Conservation (phyloP, 2,113 vertebrate species). For the Danionella cerebrum region DNA sequence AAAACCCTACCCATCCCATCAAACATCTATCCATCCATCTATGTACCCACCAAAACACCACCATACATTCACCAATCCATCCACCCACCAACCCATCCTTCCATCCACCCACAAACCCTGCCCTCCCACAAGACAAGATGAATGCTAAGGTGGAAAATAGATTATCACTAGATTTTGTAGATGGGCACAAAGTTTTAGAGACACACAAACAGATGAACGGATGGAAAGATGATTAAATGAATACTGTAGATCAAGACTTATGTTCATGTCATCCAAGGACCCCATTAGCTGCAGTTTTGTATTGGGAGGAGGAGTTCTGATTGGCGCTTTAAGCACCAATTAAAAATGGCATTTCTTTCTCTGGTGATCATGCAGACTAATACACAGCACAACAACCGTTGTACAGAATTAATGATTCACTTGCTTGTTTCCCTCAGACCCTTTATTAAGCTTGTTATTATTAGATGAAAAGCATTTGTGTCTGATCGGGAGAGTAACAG, state of each 20-base stretch:
- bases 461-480: not conserved
- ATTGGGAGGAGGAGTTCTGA: not conserved
- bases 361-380: not conserved
- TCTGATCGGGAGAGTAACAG: not conserved
- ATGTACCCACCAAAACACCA: no score
- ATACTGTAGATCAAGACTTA: not conserved
- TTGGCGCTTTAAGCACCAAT: not conserved
- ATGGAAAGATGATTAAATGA: not conserved
- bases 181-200: not conserved
- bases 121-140: no score
- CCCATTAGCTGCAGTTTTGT: not conserved
- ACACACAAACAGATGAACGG: not conserved
- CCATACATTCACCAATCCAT: no score
- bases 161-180: no score
- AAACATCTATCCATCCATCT: no score
- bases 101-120: no score
- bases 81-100: no score
- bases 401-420: not conserved
- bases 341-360: not conserved
- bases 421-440: not conserved
- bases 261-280: not conserved
- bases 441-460: not conserved
- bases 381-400: not conserved
- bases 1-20: no score
- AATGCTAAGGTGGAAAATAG: no score